These are phyloP conservation scores for Melanotaenia pygmaea DNA, from an alignment of 2,797 vertebrate genomes.

Conservation along the genomic window DNA sequence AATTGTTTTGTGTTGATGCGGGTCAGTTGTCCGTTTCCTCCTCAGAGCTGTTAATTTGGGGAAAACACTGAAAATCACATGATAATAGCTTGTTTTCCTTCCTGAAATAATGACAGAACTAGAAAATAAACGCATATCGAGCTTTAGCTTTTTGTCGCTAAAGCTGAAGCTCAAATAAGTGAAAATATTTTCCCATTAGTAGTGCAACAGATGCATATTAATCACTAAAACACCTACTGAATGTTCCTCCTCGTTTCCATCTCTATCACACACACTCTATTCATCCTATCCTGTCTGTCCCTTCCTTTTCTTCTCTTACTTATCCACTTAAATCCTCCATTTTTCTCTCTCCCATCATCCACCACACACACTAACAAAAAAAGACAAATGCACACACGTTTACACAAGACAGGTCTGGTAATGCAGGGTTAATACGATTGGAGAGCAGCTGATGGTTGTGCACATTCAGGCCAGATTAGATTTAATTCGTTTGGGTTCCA, in stretches of 20 bases:
- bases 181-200: slow-evolving; percentile 58
- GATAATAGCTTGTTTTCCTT: no score
- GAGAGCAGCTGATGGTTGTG: slow-evolving; percentile 90
- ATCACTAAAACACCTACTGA: slow-evolving; percentile 52
- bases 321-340: slow-evolving; percentile 70
- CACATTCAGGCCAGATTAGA: slow-evolving; percentile 91
- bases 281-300: slow-evolving; percentile 46
- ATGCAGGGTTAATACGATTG: slow-evolving; percentile 94
- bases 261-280: slow-evolving; percentile 38
- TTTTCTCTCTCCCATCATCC: slow-evolving; percentile 29
- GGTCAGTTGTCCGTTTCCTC: no score
- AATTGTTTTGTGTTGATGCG: no score
- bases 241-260: slow-evolving; percentile 62
- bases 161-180: neutral
- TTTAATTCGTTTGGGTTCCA: slow-evolving; percentile 91
- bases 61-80: no score
- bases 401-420: slow-evolving; percentile 83
- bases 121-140: no score
- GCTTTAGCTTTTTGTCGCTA: no score
- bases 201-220: slow-evolving; percentile 50
- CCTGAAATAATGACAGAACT: no score
- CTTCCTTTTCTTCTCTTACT: slow-evolving; percentile 64
- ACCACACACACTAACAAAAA: slow-evolving; percentile 33
- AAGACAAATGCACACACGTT: slow-evolving; percentile 22
- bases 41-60: no score